These are phyloP conservation scores for Spodoptera frugiperda DNA, from an alignment of 1,140 invertebrate species.

Conservation along the genomic window DNA sequence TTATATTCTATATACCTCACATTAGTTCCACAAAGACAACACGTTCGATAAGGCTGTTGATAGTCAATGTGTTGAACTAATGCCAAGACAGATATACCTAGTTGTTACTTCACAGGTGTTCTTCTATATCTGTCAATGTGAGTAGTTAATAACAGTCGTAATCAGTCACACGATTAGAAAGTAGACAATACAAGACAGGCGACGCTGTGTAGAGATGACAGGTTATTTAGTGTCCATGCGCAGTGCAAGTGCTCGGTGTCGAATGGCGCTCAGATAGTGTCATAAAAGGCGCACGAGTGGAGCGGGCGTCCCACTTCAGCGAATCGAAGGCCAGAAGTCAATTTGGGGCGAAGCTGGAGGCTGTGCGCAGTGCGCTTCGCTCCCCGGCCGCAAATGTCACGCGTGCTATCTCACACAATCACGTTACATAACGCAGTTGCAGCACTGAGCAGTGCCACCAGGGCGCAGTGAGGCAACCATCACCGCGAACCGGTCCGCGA, in stretches of 20 bases:
- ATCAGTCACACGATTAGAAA: conserved; percentile 45
- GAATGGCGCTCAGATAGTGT: conserved; percentile 47
- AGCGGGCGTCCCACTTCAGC: conserved; percentile 63
- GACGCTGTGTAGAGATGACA: conserved; percentile 37
- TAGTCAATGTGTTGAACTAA: background rate
- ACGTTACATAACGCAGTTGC: conserved; percentile 53
- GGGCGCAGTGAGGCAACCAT: conserved; percentile 38
- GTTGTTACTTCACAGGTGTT: background rate
- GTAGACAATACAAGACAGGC: conserved; percentile 30
- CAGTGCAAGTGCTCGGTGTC: conserved; percentile 47
- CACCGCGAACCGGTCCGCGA: conserved; percentile 24
- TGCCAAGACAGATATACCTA: no score
- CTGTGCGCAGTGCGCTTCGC: conserved; percentile 59
- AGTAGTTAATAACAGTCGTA: conserved; percentile 15
- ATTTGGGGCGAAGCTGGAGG: conserved; percentile 68
- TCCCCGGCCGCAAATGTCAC: conserved; percentile 71
- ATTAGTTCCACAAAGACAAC: no score
- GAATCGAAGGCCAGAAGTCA: conserved; percentile 72
- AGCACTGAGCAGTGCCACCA: conserved; percentile 11
- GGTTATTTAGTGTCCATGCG: conserved; percentile 43
- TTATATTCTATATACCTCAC: no score
- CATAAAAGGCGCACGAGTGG: conserved; percentile 53
- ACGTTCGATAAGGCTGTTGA: no score
- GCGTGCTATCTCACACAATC: conserved; percentile 60
- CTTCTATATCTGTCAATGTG: conserved; percentile 9